Evolutionary conservation across 2,113 vertebrate species (phyloP), one percentile per base, ranked within the genome.

Genomic region (Psophia crepitans): DNA sequence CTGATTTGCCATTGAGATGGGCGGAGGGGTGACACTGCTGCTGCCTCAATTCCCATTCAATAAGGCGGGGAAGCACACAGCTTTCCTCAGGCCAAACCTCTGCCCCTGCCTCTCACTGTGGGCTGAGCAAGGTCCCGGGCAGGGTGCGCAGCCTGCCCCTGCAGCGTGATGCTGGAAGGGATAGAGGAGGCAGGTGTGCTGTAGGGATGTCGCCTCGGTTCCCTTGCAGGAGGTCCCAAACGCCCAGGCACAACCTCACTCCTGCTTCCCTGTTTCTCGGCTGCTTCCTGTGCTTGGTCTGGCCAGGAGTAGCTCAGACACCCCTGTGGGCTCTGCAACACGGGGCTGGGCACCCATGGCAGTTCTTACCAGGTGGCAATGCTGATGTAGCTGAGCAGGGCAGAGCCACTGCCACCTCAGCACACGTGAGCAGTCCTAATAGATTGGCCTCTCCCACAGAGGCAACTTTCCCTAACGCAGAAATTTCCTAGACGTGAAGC

Each of bases 361-460:
- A 64, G 11, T 17, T 11, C 6, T 41, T 58, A 30, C 28, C 53
- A 53, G 15, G 27, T 54, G 24, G 49, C 37, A 51, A 49, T 4
- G 33, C 68, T 5, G 10, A 11, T 10, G 39, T 12, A 68, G 48
- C 24, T 24, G 41, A 81, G 56, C 32, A 16, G 51, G 23, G 24
- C 46, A 89, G 87, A 87, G 12, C 66, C 76, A 17, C 49, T 66
- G 71, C 51, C 20, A 4, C 35, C 22, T n/a, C 27, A 75, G 48
- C 27, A 41, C 33, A 15, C 8, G 30, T 0, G 2, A 70, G 19
- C 19, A 23, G 26, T 30, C 37, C 81, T 46, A 63, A 18, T 16
- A 17, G 5, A 18, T 70, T 6, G 0, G 56, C 19, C 28, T 80
- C 37, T 41, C 18, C 21, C 21, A 12, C 2, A 0, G 0, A 30